Percentiles rank a stretch among this genome's conserved stretches.
Evolutionary conservation across 2,113 vertebrate genomes (phyloP).

Genomic region (Brachyhypopomus occidentalis): DNA sequence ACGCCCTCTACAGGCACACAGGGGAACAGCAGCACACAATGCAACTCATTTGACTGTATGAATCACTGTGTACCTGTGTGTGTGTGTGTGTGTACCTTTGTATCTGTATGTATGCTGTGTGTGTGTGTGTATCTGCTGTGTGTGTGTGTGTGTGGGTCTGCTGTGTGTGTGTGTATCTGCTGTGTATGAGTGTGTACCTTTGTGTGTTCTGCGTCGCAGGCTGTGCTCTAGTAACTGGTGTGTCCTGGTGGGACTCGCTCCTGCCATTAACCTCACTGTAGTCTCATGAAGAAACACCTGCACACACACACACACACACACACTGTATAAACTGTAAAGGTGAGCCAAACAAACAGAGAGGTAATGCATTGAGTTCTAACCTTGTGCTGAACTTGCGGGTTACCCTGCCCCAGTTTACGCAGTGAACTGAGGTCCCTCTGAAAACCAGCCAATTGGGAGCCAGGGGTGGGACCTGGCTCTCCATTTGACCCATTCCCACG

Average conservation of each 20-base stretch:
- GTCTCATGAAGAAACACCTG: slow-evolving; percentile 98
- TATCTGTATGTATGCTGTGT: slow-evolving; percentile 1
- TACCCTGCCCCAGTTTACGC: slow-evolving; percentile 87
- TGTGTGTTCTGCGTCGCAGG: slow-evolving; percentile 77
- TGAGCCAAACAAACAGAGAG: background rate
- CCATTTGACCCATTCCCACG: slow-evolving; percentile 82
- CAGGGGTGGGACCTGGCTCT: slow-evolving; percentile 84
- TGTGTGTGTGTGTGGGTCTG: background rate
- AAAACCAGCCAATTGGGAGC: slow-evolving; percentile 89
- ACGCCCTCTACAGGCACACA: slow-evolving; percentile 74
- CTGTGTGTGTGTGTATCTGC: slow-evolving; percentile 10
- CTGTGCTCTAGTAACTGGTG: slow-evolving; percentile 97
- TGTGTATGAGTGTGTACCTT: slow-evolving; percentile 52
- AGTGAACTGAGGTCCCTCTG: slow-evolving; percentile 93
- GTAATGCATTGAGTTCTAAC: slow-evolving; percentile 63
- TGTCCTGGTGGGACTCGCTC: slow-evolving; percentile 95
- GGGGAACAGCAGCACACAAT: background rate
- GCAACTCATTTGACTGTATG: background rate
- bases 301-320: background rate
- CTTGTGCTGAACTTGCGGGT: slow-evolving; percentile 92
- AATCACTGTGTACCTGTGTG: background rate
- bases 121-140: background rate
- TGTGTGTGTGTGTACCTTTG: background rate
- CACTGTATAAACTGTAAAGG: background rate
- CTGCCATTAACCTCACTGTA: slow-evolving; percentile 94